These are phyloP conservation scores for Bergia sp. DNA, from an alignment of 92 coral and sea anemone genomes.

Conservation along the genomic window DNA sequence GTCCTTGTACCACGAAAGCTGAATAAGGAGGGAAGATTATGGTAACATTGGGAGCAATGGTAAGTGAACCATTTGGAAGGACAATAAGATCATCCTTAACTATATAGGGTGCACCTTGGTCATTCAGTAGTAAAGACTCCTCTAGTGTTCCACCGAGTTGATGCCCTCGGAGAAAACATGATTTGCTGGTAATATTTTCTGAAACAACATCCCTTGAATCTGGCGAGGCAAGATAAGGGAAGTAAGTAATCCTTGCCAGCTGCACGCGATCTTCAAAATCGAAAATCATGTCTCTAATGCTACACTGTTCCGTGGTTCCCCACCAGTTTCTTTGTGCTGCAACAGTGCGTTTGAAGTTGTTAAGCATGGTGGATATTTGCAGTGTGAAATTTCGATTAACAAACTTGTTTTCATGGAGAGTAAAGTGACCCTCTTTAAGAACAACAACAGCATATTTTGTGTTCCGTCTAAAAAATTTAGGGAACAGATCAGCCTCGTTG, in stretches of 20 bases:
- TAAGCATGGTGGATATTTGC: conserved; percentile 44
- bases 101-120: neutral
- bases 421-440: conserved; percentile 56
- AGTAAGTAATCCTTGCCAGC: conserved; percentile 48
- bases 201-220: conserved; percentile 15
- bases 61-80: no score
- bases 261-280: conserved; percentile 61
- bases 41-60: conserved; percentile 48
- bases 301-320: conserved; percentile 57
- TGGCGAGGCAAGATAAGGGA: conserved; percentile 55
- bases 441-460: conserved; percentile 51
- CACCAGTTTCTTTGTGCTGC: conserved; percentile 71
- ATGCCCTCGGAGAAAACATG: conserved; percentile 45
- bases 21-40: conserved; percentile 52
- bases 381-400: conserved; percentile 32
- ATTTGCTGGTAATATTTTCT: neutral
- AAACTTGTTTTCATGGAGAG: conserved; percentile 50
- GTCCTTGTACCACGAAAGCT: conserved; percentile 46
- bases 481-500: conserved; percentile 41
- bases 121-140: conserved; percentile 36
- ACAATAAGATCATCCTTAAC: no score
- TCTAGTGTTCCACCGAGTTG: conserved; percentile 58
- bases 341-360: conserved; percentile 8
- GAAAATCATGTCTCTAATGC: conserved; percentile 54
- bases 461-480: conserved; percentile 48